Evolutionary conservation across 2,797 vertebrate species (phyloP).

Genomic region (Sphaeramia orbicularis): DNA sequence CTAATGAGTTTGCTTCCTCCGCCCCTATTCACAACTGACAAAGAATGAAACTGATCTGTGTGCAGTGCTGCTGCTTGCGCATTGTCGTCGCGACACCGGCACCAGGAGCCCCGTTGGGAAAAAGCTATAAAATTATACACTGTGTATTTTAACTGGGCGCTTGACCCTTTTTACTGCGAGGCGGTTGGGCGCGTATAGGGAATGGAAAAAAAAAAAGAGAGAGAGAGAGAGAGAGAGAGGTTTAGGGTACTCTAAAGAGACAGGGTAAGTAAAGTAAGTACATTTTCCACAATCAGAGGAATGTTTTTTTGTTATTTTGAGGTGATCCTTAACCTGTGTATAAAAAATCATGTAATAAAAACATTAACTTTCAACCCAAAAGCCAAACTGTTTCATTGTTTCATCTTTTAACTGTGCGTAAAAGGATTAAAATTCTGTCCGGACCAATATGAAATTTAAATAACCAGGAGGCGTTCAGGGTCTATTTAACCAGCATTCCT

Average conservation of each 20-base stretch:
- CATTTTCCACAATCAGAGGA: constrained; percentile 29
- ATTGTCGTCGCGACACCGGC: constrained; percentile 77
- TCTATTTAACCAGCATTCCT: constrained; percentile 51
- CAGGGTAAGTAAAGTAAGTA: constrained; percentile 39
- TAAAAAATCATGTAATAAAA: neutral
- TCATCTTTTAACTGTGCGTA: neutral
- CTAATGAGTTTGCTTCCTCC: constrained; percentile 84
- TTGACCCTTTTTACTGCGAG: constrained; percentile 71
- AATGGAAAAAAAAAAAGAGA: constrained; percentile 34
- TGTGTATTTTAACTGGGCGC: constrained; percentile 77
- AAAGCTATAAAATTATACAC: constrained; percentile 80
- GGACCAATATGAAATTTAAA: constrained; percentile 30
- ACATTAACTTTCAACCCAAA: neutral
- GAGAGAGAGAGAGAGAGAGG: neutral
- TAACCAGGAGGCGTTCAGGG: constrained; percentile 20
- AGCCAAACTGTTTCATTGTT: neutral
- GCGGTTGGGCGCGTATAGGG: constrained; percentile 35
- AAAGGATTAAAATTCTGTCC: neutral
- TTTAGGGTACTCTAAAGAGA: constrained; percentile 8
- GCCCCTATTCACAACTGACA: constrained; percentile 85
- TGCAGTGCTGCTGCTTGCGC: constrained; percentile 66
- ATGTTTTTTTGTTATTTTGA: neutral
- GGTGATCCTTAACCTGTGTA: constrained; percentile 1
- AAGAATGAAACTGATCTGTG: constrained; percentile 82
- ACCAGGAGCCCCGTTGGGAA: constrained; percentile 76